phyloP scores from a whole-genome alignment of 2,113 vertebrate genomes.

The Anas platyrhynchos region DNA sequence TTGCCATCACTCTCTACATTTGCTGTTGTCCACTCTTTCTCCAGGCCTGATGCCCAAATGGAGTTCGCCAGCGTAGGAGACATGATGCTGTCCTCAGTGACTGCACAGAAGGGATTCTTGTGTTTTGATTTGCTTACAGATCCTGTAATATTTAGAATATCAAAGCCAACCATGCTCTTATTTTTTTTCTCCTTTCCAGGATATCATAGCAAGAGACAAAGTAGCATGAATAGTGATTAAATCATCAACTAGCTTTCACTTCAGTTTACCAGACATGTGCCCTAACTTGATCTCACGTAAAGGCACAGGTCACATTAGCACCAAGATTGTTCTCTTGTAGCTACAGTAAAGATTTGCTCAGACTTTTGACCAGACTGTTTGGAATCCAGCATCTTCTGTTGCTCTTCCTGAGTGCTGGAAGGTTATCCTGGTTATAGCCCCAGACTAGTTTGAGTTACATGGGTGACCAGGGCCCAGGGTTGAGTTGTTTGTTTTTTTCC shows the following conservation, averaged over 20 bases:
- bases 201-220: constrained; percentile 20
- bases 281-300: background rate
- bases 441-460: constrained; percentile 11
- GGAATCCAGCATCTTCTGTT: background rate
- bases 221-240: constrained; percentile 25
- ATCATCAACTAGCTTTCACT: constrained; percentile 13
- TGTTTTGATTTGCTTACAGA: constrained; percentile 31
- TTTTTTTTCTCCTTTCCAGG: background rate
- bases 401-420: background rate
- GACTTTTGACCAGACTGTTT: background rate
- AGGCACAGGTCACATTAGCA: background rate
- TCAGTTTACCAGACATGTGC: background rate
- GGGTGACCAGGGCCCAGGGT: background rate
- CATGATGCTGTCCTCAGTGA: background rate
- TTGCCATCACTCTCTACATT: constrained; percentile 8
- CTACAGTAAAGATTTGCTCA: constrained; percentile 28
- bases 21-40: constrained; percentile 4
- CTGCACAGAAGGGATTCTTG: constrained; percentile 24
- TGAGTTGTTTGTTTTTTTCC: background rate
- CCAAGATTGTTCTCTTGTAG: background rate
- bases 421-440: background rate
- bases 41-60: background rate
- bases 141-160: constrained; percentile 21
- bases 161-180: background rate
- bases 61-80: constrained; percentile 26